Percentiles rank a stretch among this genome's conserved stretches.
phyloP scores from a whole-genome alignment of 1,140 invertebrate genomes.

The Delia radicum region DNA sequence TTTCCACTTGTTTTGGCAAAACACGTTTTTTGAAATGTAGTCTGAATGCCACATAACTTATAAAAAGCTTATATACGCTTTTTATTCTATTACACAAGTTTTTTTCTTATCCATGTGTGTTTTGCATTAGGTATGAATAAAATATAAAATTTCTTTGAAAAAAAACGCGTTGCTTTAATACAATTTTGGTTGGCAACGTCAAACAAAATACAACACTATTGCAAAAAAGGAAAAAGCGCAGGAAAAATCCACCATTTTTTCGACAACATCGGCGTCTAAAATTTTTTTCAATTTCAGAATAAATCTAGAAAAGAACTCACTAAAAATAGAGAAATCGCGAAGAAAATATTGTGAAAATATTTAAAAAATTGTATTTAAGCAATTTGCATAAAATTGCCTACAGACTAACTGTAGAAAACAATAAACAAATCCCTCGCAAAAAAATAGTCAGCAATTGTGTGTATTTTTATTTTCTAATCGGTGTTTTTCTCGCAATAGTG shows the following conservation, averaged over 20 bases:
- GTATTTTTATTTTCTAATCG: neutral
- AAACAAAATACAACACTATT: neutral
- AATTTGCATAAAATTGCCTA: neutral
- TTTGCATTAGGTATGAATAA: too few relatives aligned
- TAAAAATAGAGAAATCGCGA: too few relatives aligned
- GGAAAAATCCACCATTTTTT: constrained; percentile 1
- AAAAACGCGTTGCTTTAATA: neutral
- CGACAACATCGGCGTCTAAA: neutral
- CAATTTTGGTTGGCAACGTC: neutral
- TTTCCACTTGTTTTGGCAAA: too few relatives aligned
- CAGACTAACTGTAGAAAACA: neutral
- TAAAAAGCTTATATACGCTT: too few relatives aligned
- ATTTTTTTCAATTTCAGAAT: neutral
- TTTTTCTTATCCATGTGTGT: too few relatives aligned
- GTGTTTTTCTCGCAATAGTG: neutral
- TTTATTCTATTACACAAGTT: too few relatives aligned
- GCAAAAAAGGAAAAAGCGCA: neutral
- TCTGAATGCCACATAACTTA: too few relatives aligned
- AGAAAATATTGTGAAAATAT: neutral
- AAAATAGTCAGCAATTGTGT: neutral
- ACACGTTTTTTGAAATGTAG: too few relatives aligned
- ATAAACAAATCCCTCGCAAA: neutral
- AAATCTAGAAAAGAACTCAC: neutral
- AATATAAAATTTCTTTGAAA: neutral
- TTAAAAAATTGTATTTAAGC: neutral